A percentile compares a stretch with the other conserved stretches of the same genome.
Conservation (phyloP, 2,888 invertebrate species). For the Brachynemurus nebulosus region DNA sequence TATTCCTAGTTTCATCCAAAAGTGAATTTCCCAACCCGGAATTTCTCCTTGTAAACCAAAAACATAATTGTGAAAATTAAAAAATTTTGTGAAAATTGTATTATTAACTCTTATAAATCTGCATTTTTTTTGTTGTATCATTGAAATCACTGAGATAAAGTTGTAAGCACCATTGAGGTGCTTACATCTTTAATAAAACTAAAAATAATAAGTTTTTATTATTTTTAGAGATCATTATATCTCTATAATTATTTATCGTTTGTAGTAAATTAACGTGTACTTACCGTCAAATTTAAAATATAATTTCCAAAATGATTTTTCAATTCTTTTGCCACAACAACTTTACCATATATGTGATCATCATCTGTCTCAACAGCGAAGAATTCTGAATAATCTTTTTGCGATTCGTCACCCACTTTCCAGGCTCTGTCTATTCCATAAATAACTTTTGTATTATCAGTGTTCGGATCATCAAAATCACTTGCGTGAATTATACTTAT, state of each 20-base stretch:
- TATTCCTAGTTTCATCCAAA: too few species aligned
- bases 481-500: constrained; percentile 31
- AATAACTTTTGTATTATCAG: constrained; percentile 38
- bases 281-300: constrained; percentile 36
- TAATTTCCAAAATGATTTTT: constrained; percentile 44
- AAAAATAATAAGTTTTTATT: too few species aligned
- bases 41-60: too few species aligned
- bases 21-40: too few species aligned
- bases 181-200: too few species aligned
- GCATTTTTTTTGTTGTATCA: too few species aligned
- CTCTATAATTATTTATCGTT: too few species aligned
- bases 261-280: constrained; percentile 16
- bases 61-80: too few species aligned
- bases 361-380: constrained; percentile 19
- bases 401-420: constrained; percentile 11
- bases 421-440: constrained; percentile 29
- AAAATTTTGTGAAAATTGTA: too few species aligned
- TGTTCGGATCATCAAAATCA: constrained; percentile 39
- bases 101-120: too few species aligned
- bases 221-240: background rate
- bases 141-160: too few species aligned
- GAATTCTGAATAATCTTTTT: constrained; percentile 10
- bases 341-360: constrained; percentile 28
- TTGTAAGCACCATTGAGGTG: too few species aligned
- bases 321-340: constrained; percentile 33